These are phyloP conservation scores for Nycticebus coucang DNA, from an alignment of 2,113 vertebrate genomes.

Conservation along the genomic window DNA sequence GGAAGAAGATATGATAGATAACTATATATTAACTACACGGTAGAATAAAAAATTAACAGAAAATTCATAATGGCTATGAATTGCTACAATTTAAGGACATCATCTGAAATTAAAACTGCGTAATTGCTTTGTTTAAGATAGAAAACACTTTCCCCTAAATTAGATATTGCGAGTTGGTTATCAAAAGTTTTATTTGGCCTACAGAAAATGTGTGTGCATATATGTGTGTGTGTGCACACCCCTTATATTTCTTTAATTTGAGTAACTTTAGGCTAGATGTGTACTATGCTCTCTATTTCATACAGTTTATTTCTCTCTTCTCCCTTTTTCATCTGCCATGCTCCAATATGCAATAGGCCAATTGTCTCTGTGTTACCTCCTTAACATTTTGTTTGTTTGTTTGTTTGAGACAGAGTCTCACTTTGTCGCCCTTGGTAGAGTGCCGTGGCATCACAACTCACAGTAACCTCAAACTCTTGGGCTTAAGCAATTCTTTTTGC, in stretches of 20 bases:
- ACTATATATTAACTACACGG: background rate
- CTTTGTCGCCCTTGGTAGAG: no score
- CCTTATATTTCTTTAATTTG: background rate
- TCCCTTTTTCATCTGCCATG: background rate
- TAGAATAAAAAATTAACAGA: background rate
- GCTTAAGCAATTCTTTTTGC: no score
- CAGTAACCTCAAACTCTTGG: no score
- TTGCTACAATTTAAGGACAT: background rate
- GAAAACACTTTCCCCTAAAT: background rate
- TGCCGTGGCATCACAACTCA: no score
- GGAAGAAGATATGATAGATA: background rate
- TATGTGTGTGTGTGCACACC: accelerated
- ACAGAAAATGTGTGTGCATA: background rate
- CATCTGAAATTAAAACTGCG: background rate
- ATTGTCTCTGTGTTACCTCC: background rate
- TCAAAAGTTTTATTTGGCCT: background rate
- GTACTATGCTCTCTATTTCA: background rate
- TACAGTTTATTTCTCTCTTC: background rate
- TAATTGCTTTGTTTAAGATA: background rate
- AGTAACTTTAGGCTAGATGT: background rate
- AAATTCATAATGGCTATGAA: background rate
- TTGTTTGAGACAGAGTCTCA: no score
- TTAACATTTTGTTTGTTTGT: background rate
- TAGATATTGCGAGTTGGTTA: background rate
- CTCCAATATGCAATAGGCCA: background rate